A percentile compares a stretch with the other conserved stretches of the same genome.
Evolutionary conservation across 2,113 vertebrate species (phyloP).

Genomic region (Raja brachyura): DNA sequence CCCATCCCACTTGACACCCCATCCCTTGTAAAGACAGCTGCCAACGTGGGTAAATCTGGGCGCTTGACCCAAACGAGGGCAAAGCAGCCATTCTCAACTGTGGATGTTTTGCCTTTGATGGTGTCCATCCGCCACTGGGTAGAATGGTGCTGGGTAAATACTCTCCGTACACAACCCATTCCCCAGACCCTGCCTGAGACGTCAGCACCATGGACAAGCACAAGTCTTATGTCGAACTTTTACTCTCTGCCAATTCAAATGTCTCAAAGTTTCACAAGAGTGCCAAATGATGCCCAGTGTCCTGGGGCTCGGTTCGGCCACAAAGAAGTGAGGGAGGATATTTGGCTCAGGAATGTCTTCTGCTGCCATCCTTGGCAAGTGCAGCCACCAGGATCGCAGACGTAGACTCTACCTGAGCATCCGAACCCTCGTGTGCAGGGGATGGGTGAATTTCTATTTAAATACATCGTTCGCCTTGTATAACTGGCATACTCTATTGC

Average conservation of each 20-base stretch:
- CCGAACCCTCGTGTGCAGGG: background rate
- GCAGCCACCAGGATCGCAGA: background rate
- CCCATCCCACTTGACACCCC: background rate
- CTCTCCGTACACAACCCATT: background rate
- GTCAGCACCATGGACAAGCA: background rate
- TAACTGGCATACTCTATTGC: background rate
- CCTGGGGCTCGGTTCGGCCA: background rate
- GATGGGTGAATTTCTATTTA: conserved; percentile 1
- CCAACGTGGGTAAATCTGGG: background rate
- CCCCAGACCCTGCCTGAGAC: background rate
- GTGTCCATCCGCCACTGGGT: background rate
- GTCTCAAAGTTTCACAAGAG: background rate
- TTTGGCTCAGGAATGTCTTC: background rate
- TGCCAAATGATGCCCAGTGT: background rate
- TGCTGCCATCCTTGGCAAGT: background rate
- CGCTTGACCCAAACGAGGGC: background rate
- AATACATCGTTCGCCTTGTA: background rate
- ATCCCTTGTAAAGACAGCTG: background rate
- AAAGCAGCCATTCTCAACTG: background rate
- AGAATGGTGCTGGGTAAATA: background rate
- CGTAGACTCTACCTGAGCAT: background rate
- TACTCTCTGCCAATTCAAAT: background rate
- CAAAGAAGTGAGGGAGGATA: background rate
- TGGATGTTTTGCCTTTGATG: background rate
- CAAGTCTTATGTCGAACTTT: background rate